phyloP scores from a whole-genome alignment of 1,140 invertebrate genomes.

The Drosophila aff. region DNA sequence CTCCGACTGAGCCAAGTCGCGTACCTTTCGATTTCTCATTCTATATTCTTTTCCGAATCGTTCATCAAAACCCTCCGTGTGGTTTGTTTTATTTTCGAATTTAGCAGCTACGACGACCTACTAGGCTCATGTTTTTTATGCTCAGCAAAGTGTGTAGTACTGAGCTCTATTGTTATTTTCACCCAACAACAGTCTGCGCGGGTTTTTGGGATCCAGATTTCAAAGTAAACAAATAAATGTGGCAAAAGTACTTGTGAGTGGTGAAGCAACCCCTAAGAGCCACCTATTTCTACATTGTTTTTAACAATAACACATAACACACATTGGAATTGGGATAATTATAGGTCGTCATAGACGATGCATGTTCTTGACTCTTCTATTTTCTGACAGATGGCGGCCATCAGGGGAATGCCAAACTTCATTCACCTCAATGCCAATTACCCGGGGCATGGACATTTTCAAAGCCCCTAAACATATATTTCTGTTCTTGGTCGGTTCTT shows the following conservation, averaged over 20 bases:
- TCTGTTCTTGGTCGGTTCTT: slow-evolving; percentile 11
- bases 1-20: slow-evolving; percentile 34
- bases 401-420: slow-evolving; percentile 63
- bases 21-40: slow-evolving; percentile 52
- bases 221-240: neutral
- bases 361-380: slow-evolving; percentile 1
- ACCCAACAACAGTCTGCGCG: neutral
- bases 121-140: slow-evolving; percentile 15
- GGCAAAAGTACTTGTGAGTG: neutral
- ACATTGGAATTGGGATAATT: neutral
- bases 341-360: neutral
- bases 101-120: slow-evolving; percentile 61
- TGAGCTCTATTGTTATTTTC: neutral
- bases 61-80: slow-evolving; percentile 42
- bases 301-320: neutral
- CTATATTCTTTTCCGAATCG: slow-evolving; percentile 29
- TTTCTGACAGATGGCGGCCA: slow-evolving; percentile 32
- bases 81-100: slow-evolving; percentile 53
- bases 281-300: neutral
- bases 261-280: neutral
- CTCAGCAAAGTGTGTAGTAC: neutral
- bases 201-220: neutral
- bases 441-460: slow-evolving; percentile 59
- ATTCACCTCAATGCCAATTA: slow-evolving; percentile 65
- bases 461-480: slow-evolving; percentile 22